phyloP scores from a whole-genome alignment of 2,888 invertebrate species.

The Dysmachus trigonus region DNA sequence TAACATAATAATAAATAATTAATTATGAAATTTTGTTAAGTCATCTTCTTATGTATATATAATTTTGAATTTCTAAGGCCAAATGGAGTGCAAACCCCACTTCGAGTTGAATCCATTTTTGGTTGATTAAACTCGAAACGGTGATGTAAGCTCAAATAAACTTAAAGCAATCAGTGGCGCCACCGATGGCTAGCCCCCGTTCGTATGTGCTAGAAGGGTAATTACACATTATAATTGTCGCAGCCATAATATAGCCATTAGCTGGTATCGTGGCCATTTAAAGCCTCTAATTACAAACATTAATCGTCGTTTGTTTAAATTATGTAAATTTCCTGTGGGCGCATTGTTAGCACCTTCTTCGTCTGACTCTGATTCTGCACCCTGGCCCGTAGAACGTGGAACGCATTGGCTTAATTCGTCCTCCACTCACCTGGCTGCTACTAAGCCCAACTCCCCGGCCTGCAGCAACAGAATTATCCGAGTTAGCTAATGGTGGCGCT shows the following conservation, averaged over 20 bases:
- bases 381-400: not conserved
- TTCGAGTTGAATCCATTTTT: not conserved
- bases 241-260: conserved; percentile 7
- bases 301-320: conserved; percentile 22
- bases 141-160: not conserved
- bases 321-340: conserved; percentile 11
- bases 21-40: too few species aligned
- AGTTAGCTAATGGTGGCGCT: not conserved
- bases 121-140: not conserved
- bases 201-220: not conserved
- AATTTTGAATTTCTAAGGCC: not conserved
- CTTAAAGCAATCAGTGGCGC: not conserved
- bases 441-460: not conserved
- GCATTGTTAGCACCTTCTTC: conserved; percentile 6
- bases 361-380: not conserved
- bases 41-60: too few species aligned
- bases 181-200: not conserved
- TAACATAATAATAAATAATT: too few species aligned
- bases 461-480: not conserved
- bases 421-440: not conserved
- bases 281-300: conserved; percentile 24
- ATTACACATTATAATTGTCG: conserved; percentile 22
- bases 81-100: not conserved
- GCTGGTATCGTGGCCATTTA: conserved; percentile 20
- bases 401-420: not conserved